Evolutionary conservation across 2,888 invertebrate species (phyloP), one percentile per base, ranked within the genome.

Genomic region (Lithophane semibrunnea): DNA sequence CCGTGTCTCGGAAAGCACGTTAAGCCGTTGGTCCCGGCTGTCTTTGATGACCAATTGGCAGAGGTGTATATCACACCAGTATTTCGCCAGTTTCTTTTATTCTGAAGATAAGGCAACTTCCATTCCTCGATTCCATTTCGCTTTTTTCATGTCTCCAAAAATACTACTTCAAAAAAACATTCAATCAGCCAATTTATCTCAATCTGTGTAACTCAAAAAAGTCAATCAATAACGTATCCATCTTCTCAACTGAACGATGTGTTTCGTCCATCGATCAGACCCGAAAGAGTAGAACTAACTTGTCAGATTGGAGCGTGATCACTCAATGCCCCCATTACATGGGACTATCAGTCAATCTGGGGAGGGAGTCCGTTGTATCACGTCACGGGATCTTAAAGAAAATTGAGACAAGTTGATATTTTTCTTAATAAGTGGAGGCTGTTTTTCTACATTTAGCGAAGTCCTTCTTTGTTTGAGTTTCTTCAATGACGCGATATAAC

Each of bases 301-400:
- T 95, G 96, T 96, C 96, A 95, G 96, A 95, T 95, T 95, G 95
- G 92, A 94, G 95, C 92, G 93, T 92, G 95, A 96, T 96, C 96
- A 94, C 94, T 96, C 96, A 96, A 93, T 92, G 93, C 93, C 91
- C 91, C 95, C 94, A 95, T 95, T 96, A 96, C 95, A 91, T 88
- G 87, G 82, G 93, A 93, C 95, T 94, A 95, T 96, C 95, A 93
- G 94, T 96, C 96, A 96, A 93, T 91, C 90, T 81, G 92, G 75
- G 74, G 66, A 21, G 24, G 65, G 89, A 81, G 63, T 76, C 77
- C 95, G 84, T 85, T 91, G 85, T 76, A 47, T 42, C 47, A 86
- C 91, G 91, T 52, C 60, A 91, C 91, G 90, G 73, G 80, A 68
- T 69, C 63, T 70, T 12, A 61, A 18, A 44, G 16, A 16, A 70